Evolutionary conservation across 2,797 vertebrate species (phyloP).

Genomic region (Peromyscus eremicus): DNA sequence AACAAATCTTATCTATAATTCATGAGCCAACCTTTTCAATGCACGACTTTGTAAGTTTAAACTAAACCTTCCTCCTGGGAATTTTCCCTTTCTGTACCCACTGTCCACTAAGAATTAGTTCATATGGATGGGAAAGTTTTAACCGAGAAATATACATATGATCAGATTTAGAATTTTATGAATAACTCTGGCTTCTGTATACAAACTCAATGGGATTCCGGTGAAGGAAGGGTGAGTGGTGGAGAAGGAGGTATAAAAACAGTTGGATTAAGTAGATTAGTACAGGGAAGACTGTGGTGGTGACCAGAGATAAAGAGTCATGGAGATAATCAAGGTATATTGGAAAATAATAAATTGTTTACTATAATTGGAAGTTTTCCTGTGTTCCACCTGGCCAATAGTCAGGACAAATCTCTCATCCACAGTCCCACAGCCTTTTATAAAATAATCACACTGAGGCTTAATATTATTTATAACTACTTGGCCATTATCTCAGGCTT

Average conservation of each 20-base stretch:
- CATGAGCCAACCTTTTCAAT: not conserved
- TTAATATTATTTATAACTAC: too few relatives aligned
- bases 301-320: not conserved
- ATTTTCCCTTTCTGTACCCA: not conserved
- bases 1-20: not conserved
- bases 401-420: too few relatives aligned
- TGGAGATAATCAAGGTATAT: too few relatives aligned
- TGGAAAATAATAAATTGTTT: not conserved
- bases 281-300: not conserved
- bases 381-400: too few relatives aligned
- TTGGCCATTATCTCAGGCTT: too few relatives aligned
- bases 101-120: not conserved
- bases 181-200: not conserved
- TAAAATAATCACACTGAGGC: too few relatives aligned
- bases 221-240: not conserved
- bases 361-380: too few relatives aligned
- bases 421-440: too few relatives aligned
- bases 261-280: not conserved
- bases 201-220: not conserved
- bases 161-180: constrained; percentile 8
- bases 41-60: not conserved
- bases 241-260: not conserved
- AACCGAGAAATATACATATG: not conserved
- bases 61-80: not conserved
- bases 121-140: not conserved